Evolutionary conservation across 2,888 invertebrate species (phyloP).

Genomic region (Eucriotettix oculatus): DNA sequence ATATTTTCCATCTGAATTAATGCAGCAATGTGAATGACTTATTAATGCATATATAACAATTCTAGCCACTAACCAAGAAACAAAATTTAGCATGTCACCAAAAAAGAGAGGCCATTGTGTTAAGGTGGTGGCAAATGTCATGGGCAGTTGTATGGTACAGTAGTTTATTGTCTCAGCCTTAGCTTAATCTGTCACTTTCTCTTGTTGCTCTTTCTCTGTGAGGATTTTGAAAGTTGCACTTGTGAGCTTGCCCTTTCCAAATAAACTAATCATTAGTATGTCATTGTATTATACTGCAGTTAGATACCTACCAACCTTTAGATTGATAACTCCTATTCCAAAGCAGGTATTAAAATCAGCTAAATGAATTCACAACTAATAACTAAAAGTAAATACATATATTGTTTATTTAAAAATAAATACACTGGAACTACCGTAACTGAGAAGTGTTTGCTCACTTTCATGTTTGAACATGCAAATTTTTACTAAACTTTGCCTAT

Average conservation of each 20-base stretch:
- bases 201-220: constrained; percentile 12
- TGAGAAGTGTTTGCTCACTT: too few species aligned
- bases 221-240: constrained; percentile 13
- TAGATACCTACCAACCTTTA: not conserved
- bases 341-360: not conserved
- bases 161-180: constrained; percentile 11
- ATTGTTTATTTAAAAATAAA: too few species aligned
- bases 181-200: constrained; percentile 12
- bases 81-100: constrained; percentile 5
- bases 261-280: constrained; percentile 1
- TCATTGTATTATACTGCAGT: not conserved
- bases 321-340: not conserved
- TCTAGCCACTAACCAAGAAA: too few species aligned
- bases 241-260: constrained; percentile 11
- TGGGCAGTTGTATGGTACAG: constrained; percentile 8
- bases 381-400: too few species aligned
- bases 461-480: too few species aligned
- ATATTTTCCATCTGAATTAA: too few species aligned
- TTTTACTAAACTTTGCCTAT: too few species aligned
- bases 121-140: constrained; percentile 12
- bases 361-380: too few species aligned
- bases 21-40: too few species aligned
- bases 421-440: too few species aligned
- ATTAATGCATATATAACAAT: too few species aligned
- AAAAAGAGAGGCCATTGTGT: constrained; percentile 7